Evolutionary conservation across 2,888 invertebrate genomes (phyloP).

Genomic region (Ophraella communa): DNA sequence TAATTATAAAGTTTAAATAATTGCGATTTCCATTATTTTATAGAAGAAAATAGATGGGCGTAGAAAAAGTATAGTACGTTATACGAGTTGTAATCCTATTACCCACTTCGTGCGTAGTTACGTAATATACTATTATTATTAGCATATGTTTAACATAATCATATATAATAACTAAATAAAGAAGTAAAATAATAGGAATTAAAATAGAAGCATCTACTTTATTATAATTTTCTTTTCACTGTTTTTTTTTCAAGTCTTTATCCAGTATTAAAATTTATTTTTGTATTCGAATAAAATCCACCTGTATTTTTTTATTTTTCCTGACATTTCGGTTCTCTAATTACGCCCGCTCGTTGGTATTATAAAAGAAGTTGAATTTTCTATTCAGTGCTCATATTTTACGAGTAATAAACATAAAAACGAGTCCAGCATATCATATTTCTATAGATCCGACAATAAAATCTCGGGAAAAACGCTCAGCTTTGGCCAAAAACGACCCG

Average conservation of each 20-base stretch:
- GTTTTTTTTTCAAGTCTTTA: too few species aligned
- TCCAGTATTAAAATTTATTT: not conserved
- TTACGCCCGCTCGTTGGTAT: slow-evolving; percentile 9
- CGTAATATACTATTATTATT: too few species aligned
- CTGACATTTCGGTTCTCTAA: not conserved
- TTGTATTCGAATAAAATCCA: not conserved
- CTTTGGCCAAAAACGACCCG: slow-evolving; percentile 14
- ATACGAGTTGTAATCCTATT: too few species aligned
- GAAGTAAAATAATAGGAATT: too few species aligned
- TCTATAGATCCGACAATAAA: slow-evolving; percentile 31
- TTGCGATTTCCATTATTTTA: too few species aligned
- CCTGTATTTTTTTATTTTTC: not conserved
- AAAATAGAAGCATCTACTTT: too few species aligned
- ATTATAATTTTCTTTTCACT: not conserved
- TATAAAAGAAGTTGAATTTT: slow-evolving; percentile 18
- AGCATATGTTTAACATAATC: too few species aligned
- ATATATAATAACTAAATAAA: too few species aligned
- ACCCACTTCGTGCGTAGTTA: too few species aligned
- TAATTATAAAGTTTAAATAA: too few species aligned
- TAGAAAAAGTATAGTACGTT: too few species aligned
- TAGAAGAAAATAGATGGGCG: too few species aligned
- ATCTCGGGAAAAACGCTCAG: slow-evolving; percentile 22
- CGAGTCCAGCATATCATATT: slow-evolving; percentile 24
- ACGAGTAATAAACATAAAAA: slow-evolving; percentile 28
- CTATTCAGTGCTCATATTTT: slow-evolving; percentile 26